Evolutionary conservation across 2,797 vertebrate species (phyloP).

Genomic region (Toxotes lorentzi): DNA sequence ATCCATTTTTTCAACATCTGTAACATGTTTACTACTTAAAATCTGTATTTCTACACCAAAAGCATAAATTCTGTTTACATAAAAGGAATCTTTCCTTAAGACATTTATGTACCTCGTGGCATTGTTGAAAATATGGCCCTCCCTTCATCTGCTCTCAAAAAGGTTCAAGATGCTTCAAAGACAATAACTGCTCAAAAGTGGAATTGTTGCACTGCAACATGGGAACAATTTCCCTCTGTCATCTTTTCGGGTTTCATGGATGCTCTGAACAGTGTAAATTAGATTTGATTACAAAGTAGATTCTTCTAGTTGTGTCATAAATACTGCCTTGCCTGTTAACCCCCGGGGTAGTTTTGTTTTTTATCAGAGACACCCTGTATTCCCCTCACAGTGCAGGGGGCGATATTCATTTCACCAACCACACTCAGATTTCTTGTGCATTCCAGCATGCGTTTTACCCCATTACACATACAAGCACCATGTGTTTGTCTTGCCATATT

Average conservation of each 20-base stretch:
- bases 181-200: slow-evolving; percentile 65
- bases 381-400: slow-evolving; percentile 41
- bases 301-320: slow-evolving; percentile 62
- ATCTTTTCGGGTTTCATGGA: slow-evolving; percentile 63
- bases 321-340: slow-evolving; percentile 40
- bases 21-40: slow-evolving; percentile 69
- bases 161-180: slow-evolving; percentile 69
- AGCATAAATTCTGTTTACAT: slow-evolving; percentile 75
- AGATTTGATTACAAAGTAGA: slow-evolving; percentile 74
- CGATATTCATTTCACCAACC: slow-evolving; percentile 46
- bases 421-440: slow-evolving; percentile 44
- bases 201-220: slow-evolving; percentile 65
- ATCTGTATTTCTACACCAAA: slow-evolving; percentile 62
- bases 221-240: slow-evolving; percentile 78
- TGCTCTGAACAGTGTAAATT: slow-evolving; percentile 69
- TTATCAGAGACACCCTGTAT: slow-evolving; percentile 46
- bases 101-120: slow-evolving; percentile 76
- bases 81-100: slow-evolving; percentile 68
- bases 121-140: slow-evolving; percentile 62
- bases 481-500: slow-evolving; percentile 69
- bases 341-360: slow-evolving; percentile 45
- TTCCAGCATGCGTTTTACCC: slow-evolving; percentile 54
- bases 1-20: slow-evolving; percentile 72
- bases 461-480: slow-evolving; percentile 66
- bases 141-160: slow-evolving; percentile 69